Evolutionary conservation across 2,888 invertebrate genomes (phyloP).

Genomic region (Orgyia antiqua): DNA sequence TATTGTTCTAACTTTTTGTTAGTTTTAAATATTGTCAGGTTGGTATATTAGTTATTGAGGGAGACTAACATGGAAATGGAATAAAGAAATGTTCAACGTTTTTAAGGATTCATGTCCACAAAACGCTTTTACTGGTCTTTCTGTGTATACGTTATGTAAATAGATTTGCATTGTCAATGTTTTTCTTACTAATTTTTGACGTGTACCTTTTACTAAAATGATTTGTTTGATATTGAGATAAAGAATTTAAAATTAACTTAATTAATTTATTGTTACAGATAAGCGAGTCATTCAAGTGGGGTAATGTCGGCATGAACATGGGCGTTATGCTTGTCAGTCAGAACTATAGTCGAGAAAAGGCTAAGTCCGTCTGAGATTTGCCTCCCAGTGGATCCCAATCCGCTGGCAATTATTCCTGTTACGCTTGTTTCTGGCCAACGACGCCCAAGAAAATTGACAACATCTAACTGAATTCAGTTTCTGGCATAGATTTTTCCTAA

Average conservation of each 20-base stretch:
- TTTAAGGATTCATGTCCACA: slow-evolving; percentile 4
- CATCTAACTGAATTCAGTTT: slow-evolving; percentile 41
- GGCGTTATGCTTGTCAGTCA: slow-evolving; percentile 81
- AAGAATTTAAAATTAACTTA: slow-evolving; percentile 15
- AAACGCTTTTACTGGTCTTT: slow-evolving; percentile 13
- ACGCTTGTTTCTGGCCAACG: slow-evolving; percentile 61
- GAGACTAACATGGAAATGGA: too few relatives aligned
- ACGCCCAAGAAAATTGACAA: slow-evolving; percentile 52
- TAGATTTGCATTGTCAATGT: slow-evolving; percentile 1
- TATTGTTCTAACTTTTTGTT: too few relatives aligned
- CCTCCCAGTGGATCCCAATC: slow-evolving; percentile 48
- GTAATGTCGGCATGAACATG: slow-evolving; percentile 83
- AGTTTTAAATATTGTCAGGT: too few relatives aligned
- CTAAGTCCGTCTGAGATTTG: slow-evolving; percentile 67
- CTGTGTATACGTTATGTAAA: slow-evolving; percentile 1
- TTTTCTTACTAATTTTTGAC: neutral
- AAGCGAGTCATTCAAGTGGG: slow-evolving; percentile 84
- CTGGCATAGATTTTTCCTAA: slow-evolving; percentile 11
- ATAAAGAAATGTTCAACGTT: too few relatives aligned
- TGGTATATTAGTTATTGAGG: too few relatives aligned
- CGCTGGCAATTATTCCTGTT: slow-evolving; percentile 58
- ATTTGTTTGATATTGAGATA: too few relatives aligned
- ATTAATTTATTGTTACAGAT: slow-evolving; percentile 74
- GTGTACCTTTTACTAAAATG: slow-evolving; percentile 8
- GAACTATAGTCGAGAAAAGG: slow-evolving; percentile 57